Evolutionary conservation across 1,140 invertebrate genomes (phyloP), one percentile per base, ranked within the genome.

Genomic region (Dendroctonus valens): DNA sequence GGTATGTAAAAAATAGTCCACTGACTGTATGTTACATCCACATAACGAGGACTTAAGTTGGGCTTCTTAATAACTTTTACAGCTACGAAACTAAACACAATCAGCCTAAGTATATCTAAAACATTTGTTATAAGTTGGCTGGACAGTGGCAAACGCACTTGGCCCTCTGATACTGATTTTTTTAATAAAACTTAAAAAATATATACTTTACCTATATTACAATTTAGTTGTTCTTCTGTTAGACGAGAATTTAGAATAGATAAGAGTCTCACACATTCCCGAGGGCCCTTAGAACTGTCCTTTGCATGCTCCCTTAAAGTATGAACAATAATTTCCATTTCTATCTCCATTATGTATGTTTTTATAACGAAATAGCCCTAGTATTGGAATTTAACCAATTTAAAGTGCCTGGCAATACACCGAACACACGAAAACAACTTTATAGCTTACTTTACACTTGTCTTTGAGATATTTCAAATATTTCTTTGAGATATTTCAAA

Each of bases 141-240:
- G 6, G 39, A 39, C n/a, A 9, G 6, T n/a, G 11, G 7, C 15
- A 51, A 6, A 39, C 8, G 50, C 26, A 51, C 7, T 11, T 6
- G n/a, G 40, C 0, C 6, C 39, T 49, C 5, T 39, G 48, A n/a
- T n/a, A n/a, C n/a, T n/a, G n/a, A n/a, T n/a, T 51, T 37, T 52
- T 6, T 8, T 26, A 41, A 49, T 11, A 41, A 50, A 37, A 12
- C 12, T 15, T 3, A 61, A 61, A 41, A 8, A 38, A 2, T 3
- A 58, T n/a, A n/a, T n/a, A n/a, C n/a, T 37, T 67, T 66, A 73
- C 72, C 72, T 53, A 72, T 64, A n/a, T 64, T 49, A 11, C 48
- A 40, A 64, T 63, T 63, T 37, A 72, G 57, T 60, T 73, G 70
- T 42, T 73, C 72, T 52, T 68, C 65, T 46, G 58, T 69, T 49